Percentiles rank a stretch among this genome's conserved stretches.
These are phyloP conservation scores for Epistrophe eligans DNA, from an alignment of 2,888 invertebrate genomes.

Conservation along the genomic window DNA sequence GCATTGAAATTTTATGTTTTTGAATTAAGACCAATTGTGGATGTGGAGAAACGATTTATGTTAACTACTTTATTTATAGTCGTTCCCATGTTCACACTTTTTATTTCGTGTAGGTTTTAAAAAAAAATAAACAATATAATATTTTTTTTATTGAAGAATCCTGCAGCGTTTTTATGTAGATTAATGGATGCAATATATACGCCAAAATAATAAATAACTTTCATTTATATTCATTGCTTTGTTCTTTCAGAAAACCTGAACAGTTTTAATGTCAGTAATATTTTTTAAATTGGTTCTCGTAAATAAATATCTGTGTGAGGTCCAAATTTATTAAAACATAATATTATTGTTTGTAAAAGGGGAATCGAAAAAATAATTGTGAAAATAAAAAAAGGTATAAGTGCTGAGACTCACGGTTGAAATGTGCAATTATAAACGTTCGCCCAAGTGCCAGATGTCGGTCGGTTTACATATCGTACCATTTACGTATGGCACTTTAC, in stretches of 20 bases:
- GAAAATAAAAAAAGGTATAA: not conserved
- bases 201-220: slow-evolving; percentile 4
- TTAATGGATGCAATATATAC: slow-evolving; percentile 9
- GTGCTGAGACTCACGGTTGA: too few species aligned
- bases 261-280: not conserved
- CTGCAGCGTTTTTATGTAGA: not conserved
- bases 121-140: not conserved
- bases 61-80: not conserved
- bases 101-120: not conserved
- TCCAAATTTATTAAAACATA: not conserved
- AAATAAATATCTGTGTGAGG: not conserved
- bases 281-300: not conserved
- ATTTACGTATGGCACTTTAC: too few species aligned
- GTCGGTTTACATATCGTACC: too few species aligned
- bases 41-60: not conserved
- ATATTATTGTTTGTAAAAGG: not conserved
- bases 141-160: slow-evolving; percentile 5
- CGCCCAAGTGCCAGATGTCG: too few species aligned
- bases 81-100: not conserved
- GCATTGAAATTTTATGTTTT: not conserved
- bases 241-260: not conserved
- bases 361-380: not conserved
- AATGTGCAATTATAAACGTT: too few species aligned
- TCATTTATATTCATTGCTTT: not conserved
- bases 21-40: slow-evolving; percentile 7